Evolutionary conservation across 1,140 invertebrate species (phyloP), one percentile per base, ranked within the genome.

Genomic region (Probaryconus sp.): DNA sequence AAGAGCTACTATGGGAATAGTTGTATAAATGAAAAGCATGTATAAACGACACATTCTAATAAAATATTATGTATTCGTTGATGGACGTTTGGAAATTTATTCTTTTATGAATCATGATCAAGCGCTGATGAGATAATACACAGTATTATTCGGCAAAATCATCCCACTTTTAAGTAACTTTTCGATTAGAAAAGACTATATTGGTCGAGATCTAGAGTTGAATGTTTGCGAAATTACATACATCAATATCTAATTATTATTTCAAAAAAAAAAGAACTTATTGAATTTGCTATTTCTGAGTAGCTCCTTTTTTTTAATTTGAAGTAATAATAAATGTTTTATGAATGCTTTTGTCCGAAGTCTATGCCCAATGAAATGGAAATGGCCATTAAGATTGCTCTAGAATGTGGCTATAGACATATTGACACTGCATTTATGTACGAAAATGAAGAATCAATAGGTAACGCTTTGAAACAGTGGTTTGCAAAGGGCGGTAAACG

Each of bases 351-450:
- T n/a, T n/a, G n/a, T n/a, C n/a, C n/a, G n/a, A n/a, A n/a, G n/a
- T n/a, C n/a, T n/a, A n/a, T n/a, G n/a, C 88, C 92, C 48, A 90
- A 92, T 78, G 92, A 94, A 83, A 90, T 95, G 56, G 92, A 94
- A 83, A 78, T 78, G 10, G 92, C 91, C 17, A 87, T 96, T 0
- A 90, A 91, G 37, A 85, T 86, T 47, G 94, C 92, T 11, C 78
- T 93, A 11, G 83, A 91, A 16, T 82, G 68, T 72, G 92, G 93
- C 5, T 95, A 94, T 77, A 89, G 93, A 18, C 94, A 94, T 71
- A 94, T 96, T 51, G 94, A 96, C 80, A 94, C 93, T 9, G 94
- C 94, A 20, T 92, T 92, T 68, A 91, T 92, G 82, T 96, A 96
- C 79, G 90, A 91, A 63, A 97, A 96, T 82, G 95, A 96, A 85